Percentiles rank a stretch among this genome's conserved stretches.
Evolutionary conservation across 2,113 vertebrate species (phyloP).

Genomic region (Gallinago jamesoni): DNA sequence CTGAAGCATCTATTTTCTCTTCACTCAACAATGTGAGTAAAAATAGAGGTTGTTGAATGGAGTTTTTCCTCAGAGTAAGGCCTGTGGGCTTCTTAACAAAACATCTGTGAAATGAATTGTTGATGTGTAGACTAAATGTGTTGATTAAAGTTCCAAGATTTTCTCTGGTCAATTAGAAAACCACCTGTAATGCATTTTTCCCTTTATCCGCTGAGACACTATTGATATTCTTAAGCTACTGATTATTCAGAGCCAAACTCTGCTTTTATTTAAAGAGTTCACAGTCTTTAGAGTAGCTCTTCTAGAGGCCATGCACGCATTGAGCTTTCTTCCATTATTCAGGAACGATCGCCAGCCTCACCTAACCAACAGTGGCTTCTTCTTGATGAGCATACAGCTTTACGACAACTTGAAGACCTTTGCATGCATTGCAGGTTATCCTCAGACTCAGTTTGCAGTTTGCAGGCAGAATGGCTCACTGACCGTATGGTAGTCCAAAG

Average conservation of each 20-base stretch:
- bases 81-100: neutral
- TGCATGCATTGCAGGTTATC: neutral
- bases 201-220: neutral
- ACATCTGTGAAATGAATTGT: conserved; percentile 6
- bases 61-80: neutral
- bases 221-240: neutral
- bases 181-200: conserved; percentile 24
- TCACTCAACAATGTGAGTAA: neutral
- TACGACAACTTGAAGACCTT: neutral
- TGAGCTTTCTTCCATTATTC: neutral
- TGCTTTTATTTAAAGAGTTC: conserved; percentile 1
- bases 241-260: neutral
- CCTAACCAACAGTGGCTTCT: neutral
- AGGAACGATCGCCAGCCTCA: neutral
- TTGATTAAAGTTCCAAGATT: conserved; percentile 46
- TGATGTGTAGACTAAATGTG: conserved; percentile 7
- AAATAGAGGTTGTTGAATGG: neutral
- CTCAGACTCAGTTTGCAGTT: neutral
- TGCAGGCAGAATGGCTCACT: rapidly evolving
- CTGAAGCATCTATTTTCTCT: neutral
- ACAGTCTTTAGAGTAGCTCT: neutral
- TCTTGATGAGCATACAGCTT: neutral
- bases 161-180: conserved; percentile 46
- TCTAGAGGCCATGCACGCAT: rapidly evolving
- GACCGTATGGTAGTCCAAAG: neutral